phyloP scores from a whole-genome alignment of 2,113 vertebrate genomes.

The Octodon degus region DNA sequence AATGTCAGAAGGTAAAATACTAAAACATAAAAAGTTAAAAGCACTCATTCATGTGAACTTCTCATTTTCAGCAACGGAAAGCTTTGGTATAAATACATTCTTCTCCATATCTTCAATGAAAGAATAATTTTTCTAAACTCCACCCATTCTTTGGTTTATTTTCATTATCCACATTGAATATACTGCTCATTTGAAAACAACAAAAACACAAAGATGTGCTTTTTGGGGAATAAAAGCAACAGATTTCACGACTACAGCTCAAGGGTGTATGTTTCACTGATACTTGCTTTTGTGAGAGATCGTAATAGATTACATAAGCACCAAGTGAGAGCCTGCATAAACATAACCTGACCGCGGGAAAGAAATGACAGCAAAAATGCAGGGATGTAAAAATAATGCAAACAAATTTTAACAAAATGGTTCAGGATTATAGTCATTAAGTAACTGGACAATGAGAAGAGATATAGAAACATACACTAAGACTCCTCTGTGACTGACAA shows the following conservation, averaged over 20 bases:
- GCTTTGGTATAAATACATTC: neutral
- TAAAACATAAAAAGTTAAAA: conserved; percentile 7
- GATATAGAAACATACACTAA: neutral
- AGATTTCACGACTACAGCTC: neutral
- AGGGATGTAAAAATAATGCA: neutral
- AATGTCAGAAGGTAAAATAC: neutral
- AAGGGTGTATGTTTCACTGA: neutral
- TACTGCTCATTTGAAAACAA: neutral
- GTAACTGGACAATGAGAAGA: neutral
- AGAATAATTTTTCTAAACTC: neutral
- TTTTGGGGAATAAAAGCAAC: neutral
- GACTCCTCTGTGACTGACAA: neutral
- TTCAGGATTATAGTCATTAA: neutral
- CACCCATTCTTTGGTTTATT: neutral
- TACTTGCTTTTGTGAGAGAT: neutral
- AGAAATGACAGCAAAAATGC: neutral
- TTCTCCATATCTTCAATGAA: neutral
- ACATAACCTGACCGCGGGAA: neutral
- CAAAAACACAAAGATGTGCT: neutral
- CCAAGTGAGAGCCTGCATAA: neutral
- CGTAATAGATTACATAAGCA: conserved; percentile 20
- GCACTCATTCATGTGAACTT: neutral
- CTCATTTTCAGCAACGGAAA: neutral
- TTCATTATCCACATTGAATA: neutral
- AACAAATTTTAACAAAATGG: conserved; percentile 23